These are phyloP conservation scores for Trissonchulus sp. DNA, from an alignment of 2,888 invertebrate species.

Conservation along the genomic window DNA sequence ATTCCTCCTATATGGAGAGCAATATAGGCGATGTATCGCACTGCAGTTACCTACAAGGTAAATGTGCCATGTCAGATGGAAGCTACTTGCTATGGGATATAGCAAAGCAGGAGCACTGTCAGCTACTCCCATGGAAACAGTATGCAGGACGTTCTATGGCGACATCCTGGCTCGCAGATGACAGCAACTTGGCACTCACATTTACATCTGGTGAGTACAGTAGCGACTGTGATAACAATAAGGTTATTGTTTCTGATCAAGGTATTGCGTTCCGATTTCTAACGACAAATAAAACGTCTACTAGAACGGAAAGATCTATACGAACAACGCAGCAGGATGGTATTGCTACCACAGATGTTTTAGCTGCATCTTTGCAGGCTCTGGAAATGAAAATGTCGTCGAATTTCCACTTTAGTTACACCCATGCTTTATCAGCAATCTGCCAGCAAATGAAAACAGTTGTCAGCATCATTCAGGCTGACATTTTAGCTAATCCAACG, in stretches of 20 bases:
- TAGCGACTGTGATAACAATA: not conserved
- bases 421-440: not conserved
- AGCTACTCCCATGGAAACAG: not conserved
- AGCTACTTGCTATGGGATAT: not conserved
- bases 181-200: not conserved
- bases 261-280: not conserved
- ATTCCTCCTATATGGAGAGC: not conserved
- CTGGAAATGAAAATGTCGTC: not conserved
- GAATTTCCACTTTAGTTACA: not conserved
- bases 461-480: not conserved
- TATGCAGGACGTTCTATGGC: not conserved
- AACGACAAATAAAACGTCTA: not conserved
- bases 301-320: too few relatives aligned
- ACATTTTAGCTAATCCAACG: constrained; percentile 4
- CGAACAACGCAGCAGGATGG: not conserved
- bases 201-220: not conserved
- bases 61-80: constrained; percentile 1
- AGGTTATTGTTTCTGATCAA: not conserved
- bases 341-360: constrained; percentile 3
- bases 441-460: constrained; percentile 10
- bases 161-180: not conserved
- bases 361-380: constrained; percentile 20
- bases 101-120: not conserved
- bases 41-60: constrained; percentile 2
- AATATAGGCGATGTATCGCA: constrained; percentile 6